These are phyloP conservation scores for Cerceris rybyensis DNA, from an alignment of 2,888 invertebrate genomes.

Conservation along the genomic window DNA sequence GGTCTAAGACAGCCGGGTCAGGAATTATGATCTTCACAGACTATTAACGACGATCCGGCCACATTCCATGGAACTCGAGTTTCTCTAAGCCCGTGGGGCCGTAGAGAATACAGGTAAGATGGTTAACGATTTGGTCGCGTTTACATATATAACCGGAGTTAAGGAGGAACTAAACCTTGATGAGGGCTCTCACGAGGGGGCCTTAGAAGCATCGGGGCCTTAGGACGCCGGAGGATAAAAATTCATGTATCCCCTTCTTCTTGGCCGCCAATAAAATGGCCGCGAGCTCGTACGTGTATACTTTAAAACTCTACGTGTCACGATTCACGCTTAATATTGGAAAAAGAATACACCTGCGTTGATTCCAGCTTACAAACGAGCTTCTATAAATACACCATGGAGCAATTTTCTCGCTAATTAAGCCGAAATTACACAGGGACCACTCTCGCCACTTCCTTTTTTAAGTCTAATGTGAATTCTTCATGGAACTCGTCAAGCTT, in stretches of 20 bases:
- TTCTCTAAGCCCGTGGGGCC: conserved; percentile 51
- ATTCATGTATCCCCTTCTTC: conserved; percentile 60
- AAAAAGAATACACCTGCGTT: neutral
- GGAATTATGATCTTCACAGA: conserved; percentile 65
- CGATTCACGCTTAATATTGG: conserved; percentile 59
- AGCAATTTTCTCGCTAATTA: neutral
- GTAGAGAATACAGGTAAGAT: conserved; percentile 62
- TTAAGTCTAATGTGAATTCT: neutral
- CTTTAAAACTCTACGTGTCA: conserved; percentile 61
- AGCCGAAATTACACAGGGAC: conserved; percentile 1
- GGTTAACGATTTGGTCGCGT: conserved; percentile 68
- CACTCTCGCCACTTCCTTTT: neutral
- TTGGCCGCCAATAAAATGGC: conserved; percentile 62
- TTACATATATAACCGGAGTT: conserved; percentile 70
- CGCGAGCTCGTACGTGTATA: conserved; percentile 31
- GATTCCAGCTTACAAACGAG: too few relatives aligned
- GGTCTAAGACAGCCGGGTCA: conserved; percentile 37
- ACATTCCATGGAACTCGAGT: conserved; percentile 63
- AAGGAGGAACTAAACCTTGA: conserved; percentile 70
- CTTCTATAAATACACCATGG: too few relatives aligned
- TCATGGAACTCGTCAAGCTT: too few relatives aligned
- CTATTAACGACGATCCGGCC: conserved; percentile 65
- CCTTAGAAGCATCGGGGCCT: conserved; percentile 36
- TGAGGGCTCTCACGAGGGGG: conserved; percentile 71
- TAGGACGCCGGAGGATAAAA: conserved; percentile 39